Conservation (phyloP, 2,113 vertebrate species). For the Echinops telfairi region DNA sequence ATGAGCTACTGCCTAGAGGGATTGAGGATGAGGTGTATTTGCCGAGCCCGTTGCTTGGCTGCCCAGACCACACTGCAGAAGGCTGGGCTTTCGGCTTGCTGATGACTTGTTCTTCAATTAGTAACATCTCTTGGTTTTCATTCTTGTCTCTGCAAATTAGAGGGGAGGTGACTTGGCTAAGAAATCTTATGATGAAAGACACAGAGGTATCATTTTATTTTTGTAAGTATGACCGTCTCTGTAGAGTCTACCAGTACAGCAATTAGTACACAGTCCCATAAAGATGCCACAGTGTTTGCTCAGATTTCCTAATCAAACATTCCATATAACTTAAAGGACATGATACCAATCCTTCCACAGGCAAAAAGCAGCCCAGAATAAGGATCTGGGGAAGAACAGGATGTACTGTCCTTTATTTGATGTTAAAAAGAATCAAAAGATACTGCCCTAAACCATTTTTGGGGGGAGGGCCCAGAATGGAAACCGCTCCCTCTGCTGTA, state of each 20-base stretch:
- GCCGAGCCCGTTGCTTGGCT: not conserved
- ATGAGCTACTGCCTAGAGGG: not conserved
- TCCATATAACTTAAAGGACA: not conserved
- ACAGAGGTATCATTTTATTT: conserved; percentile 21
- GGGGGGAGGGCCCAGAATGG: not conserved
- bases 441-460: not conserved
- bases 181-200: conserved; percentile 10
- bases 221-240: conserved; percentile 23
- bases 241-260: not conserved
- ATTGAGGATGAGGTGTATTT: not conserved
- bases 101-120: conserved; percentile 12
- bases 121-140: conserved; percentile 29
- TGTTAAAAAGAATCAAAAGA: not conserved
- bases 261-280: not conserved
- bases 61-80: not conserved
- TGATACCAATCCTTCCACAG: not conserved
- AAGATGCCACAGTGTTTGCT: conserved; percentile 15
- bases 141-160: conserved; percentile 33
- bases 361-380: not conserved
- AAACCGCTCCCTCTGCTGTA: not conserved
- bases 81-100: not conserved
- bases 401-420: not conserved
- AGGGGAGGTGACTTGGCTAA: not conserved
- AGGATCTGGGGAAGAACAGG: not conserved
- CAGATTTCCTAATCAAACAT: not conserved